Conservation (phyloP, 2,888 invertebrate genomes). For the Linyphia triangularis region DNA sequence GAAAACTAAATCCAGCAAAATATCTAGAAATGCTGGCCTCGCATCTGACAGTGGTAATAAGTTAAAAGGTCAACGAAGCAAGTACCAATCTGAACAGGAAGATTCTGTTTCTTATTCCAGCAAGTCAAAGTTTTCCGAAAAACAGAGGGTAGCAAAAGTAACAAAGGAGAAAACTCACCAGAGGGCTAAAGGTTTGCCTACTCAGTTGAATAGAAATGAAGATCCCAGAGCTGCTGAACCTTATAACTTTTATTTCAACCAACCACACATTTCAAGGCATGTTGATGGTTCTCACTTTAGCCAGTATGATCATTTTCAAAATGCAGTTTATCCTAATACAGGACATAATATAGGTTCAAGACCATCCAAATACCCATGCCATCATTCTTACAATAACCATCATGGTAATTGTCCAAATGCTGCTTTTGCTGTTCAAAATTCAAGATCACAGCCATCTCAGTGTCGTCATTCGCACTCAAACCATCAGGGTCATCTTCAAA, state of each 20-base stretch:
- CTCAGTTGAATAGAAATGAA: neutral
- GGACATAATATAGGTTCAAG: too few relatives aligned
- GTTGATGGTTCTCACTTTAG: neutral
- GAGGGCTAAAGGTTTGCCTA: neutral
- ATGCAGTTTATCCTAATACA: too few relatives aligned
- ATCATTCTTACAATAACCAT: neutral
- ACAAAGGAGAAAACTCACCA: neutral
- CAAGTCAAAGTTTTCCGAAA: neutral
- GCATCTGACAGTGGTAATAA: too few relatives aligned
- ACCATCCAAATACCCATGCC: neutral
- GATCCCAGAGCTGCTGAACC: neutral
- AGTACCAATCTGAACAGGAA: too few relatives aligned
- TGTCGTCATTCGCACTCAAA: neutral
- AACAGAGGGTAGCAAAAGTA: neutral
- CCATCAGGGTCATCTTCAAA: neutral
- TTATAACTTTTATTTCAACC: neutral
- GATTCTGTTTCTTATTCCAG: neutral
- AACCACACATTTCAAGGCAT: neutral
- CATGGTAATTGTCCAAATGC: neutral
- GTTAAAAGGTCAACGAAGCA: too few relatives aligned
- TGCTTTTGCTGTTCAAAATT: neutral
- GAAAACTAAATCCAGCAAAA: neutral
- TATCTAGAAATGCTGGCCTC: neutral
- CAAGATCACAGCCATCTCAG: neutral
- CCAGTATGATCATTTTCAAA: too few relatives aligned